Evolutionary conservation across 2,797 vertebrate genomes (phyloP).

Genomic region (Diplodus puntazzo): DNA sequence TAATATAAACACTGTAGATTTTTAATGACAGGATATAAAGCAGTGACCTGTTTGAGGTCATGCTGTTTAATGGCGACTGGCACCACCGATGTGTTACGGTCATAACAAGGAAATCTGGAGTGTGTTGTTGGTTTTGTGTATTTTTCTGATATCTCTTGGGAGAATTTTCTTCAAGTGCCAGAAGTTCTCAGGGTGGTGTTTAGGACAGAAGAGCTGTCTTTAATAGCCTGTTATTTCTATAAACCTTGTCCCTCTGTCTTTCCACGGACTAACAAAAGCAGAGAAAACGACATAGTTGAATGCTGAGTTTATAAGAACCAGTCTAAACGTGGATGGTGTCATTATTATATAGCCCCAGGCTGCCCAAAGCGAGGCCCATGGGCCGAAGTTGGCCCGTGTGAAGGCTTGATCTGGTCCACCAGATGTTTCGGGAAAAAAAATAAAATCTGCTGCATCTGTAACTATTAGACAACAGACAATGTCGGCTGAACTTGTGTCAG

Average conservation of each 20-base stretch:
- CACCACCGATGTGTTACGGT: not conserved
- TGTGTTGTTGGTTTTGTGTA: not conserved
- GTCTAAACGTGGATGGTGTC: too few species aligned
- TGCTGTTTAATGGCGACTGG: not conserved
- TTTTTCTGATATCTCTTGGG: not conserved
- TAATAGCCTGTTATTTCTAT: not conserved
- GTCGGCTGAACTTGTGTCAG: too few species aligned
- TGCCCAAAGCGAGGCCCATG: too few species aligned
- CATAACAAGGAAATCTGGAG: slow-evolving; percentile 2
- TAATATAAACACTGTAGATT: not conserved
- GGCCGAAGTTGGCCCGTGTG: too few species aligned
- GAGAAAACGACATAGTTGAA: too few species aligned
- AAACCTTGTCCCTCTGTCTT: not conserved
- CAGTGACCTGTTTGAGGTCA: not conserved
- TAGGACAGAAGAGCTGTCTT: not conserved
- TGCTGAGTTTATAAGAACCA: too few species aligned
- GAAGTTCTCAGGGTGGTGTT: not conserved
- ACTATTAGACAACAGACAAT: too few species aligned
- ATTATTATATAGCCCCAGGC: too few species aligned
- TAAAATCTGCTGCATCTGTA: too few species aligned
- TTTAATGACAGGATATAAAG: not conserved
- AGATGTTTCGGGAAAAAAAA: too few species aligned
- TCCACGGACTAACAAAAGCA: not conserved
- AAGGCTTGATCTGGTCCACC: too few species aligned
- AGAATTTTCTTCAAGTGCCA: not conserved